These are phyloP conservation scores for Orcinus orca DNA, from an alignment of 2,113 vertebrate species.

Conservation along the genomic window DNA sequence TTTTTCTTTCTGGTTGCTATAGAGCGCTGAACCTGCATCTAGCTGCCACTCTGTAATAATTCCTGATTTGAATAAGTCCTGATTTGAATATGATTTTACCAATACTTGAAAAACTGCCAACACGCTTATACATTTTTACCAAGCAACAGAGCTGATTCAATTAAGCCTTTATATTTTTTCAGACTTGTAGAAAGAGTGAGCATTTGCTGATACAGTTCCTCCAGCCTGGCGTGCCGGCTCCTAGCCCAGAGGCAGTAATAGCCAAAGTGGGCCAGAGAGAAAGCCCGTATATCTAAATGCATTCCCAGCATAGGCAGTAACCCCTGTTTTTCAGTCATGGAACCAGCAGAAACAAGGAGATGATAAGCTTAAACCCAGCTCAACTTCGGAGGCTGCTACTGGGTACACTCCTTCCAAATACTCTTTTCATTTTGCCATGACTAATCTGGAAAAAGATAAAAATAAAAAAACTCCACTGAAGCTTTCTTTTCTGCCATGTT, in stretches of 20 bases:
- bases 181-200: neutral
- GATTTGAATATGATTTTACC: neutral
- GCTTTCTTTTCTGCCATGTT: neutral
- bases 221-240: neutral
- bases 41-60: neutral
- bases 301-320: neutral
- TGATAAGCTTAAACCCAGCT: neutral
- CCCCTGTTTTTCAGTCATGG: neutral
- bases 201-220: neutral
- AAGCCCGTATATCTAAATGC: neutral
- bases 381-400: neutral
- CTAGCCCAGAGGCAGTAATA: neutral
- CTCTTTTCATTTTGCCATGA: neutral
- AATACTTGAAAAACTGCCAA: neutral
- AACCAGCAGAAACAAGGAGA: neutral
- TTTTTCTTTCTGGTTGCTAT: neutral
- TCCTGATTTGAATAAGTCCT: neutral
- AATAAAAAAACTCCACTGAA: neutral
- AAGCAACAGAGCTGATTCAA: neutral
- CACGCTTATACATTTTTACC: neutral
- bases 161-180: neutral
- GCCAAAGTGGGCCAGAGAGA: neutral
- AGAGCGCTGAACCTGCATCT: neutral
- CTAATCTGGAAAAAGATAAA: neutral
- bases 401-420: neutral